Base-by-base conservation (phyloP, 2,888 invertebrate species). In the Kryphioiulus occultus region DNA sequence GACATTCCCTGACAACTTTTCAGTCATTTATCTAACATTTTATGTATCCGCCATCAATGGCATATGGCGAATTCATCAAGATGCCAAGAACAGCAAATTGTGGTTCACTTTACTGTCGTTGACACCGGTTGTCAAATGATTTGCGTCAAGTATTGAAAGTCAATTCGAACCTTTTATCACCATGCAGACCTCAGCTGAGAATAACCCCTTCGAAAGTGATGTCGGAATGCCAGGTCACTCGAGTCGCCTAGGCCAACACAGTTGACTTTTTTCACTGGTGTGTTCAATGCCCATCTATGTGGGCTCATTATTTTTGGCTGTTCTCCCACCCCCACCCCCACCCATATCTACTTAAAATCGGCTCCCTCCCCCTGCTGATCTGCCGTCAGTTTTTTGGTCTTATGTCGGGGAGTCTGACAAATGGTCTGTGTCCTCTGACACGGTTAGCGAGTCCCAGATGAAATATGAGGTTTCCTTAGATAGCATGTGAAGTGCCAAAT, bases 381-480 rank as follows among this genome's bases (percentile, higher is more conserved):
- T 84, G 84, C 84, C 84, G 32, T 84, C 39, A 35, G 84, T 84
- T 84, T 84, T 32, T 39, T 84, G 39, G 84, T 84, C 84, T 84
- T 35, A 32, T 84, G 84, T 84, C 39, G 84, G 84, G 84, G 84
- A 84, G 84, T 84, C 35, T 84, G 39, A 84, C 84, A 35, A 84
- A 84, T 84, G 84, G 84, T 39, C 39, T 84, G 84, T 84, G 84
- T 84, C 84, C 84, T 84, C 39, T 84, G 84, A 84, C 84, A 84
- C n/a, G 35, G 84, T 84, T 22, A 84, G 84, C 39, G 84, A 84
- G 84, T 35, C 84, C 30, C 35, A 84, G 84, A 84, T 84, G 84
- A 84, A 84, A 84, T 84, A 84, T 84, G 84, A 84, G 39, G 84
- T 84, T 84, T 84, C 32, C 39, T 39, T 39, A 84, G 84, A 84